Conservation (phyloP, 2,113 vertebrate species). For the Austrofundulus limnaeus region DNA sequence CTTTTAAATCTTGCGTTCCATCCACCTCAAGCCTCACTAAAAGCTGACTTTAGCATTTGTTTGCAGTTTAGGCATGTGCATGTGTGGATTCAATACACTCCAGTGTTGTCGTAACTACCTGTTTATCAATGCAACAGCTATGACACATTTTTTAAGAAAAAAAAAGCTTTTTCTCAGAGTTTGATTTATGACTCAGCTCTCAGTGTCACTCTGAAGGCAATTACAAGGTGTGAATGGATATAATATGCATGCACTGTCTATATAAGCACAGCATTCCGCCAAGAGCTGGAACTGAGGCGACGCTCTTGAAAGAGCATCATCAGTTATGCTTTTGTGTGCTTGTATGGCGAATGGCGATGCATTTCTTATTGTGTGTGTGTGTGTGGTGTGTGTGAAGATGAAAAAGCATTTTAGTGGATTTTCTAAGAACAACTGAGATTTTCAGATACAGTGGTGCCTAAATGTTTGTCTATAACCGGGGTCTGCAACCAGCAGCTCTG, state of each 20-base stretch:
- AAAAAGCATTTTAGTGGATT: constrained; percentile 27
- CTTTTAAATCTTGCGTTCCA: constrained; percentile 5
- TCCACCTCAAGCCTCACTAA: constrained; percentile 8
- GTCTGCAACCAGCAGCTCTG: no score
- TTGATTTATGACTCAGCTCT: constrained; percentile 72
- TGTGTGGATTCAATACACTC: constrained; percentile 19
- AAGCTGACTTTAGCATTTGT: constrained; percentile 12
- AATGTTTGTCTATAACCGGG: no score
- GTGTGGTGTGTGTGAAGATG: constrained; percentile 32
- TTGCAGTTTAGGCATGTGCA: not conserved
- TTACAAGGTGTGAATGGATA: constrained; percentile 77
- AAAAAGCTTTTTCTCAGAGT: constrained; percentile 49
- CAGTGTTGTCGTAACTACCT: constrained; percentile 59
- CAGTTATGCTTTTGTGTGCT: constrained; percentile 68
- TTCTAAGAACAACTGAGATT: constrained; percentile 23
- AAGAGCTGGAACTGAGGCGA: constrained; percentile 60
- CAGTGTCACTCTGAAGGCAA: constrained; percentile 70
- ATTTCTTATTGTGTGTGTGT: constrained; percentile 26
- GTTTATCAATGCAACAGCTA: constrained; percentile 56
- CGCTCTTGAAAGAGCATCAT: constrained; percentile 70
- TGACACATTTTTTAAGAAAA: constrained; percentile 45
- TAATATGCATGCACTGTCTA: constrained; percentile 67
- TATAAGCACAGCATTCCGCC: constrained; percentile 59
- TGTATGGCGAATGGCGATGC: constrained; percentile 43
- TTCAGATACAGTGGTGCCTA: constrained; percentile 20